A percentile compares a stretch with the other conserved stretches of the same genome.
Evolutionary conservation across 2,113 vertebrate genomes (phyloP).

Genomic region (Vidua chalybeata): DNA sequence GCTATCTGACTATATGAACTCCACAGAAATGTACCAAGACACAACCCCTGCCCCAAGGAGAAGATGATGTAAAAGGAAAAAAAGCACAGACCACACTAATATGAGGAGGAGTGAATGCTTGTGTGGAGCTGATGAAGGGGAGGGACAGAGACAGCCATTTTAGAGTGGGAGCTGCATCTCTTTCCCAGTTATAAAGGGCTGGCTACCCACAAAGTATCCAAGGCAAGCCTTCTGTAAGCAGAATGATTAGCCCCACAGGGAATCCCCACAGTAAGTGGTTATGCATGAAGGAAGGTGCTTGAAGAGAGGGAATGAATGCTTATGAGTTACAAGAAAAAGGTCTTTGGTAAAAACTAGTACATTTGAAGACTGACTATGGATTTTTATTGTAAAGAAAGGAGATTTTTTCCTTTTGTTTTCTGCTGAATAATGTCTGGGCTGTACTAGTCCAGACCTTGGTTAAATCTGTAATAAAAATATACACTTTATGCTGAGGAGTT

Average conservation of each 20-base stretch:
- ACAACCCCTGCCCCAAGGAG: neutral
- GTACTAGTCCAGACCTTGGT: neutral
- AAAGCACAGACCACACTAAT: neutral
- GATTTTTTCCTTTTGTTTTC: neutral
- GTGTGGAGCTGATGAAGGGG: neutral
- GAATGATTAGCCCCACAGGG: neutral
- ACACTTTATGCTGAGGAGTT: neutral
- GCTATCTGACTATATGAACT: neutral
- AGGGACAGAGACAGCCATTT: neutral
- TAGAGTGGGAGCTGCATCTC: neutral
- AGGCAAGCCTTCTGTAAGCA: neutral
- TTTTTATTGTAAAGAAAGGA: neutral
- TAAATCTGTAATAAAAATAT: neutral
- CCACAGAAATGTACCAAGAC: neutral
- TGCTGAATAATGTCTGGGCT: neutral
- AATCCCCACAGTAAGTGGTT: neutral
- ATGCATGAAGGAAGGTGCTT: conserved; percentile 31
- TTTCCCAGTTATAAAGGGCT: neutral
- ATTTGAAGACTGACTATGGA: neutral
- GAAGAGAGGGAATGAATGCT: neutral
- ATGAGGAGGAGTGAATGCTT: neutral
- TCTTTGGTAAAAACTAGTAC: neutral
- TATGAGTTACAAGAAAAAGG: neutral
- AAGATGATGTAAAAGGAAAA: neutral
- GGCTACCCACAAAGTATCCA: neutral